These are phyloP conservation scores for Bufo gargarizans DNA, from an alignment of 2,113 vertebrate genomes.

Conservation along the genomic window DNA sequence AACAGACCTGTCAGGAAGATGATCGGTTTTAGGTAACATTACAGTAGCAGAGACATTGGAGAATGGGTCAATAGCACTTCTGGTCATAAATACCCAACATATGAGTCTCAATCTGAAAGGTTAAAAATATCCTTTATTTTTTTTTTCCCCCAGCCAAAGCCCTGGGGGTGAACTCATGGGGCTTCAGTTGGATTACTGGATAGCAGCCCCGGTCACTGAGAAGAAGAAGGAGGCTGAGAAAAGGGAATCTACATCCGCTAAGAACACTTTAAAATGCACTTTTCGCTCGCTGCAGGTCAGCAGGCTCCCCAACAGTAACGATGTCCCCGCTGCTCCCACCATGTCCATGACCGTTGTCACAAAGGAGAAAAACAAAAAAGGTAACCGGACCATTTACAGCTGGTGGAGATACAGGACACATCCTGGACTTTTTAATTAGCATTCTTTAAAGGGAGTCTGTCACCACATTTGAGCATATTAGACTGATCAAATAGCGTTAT, in stretches of 20 bases:
- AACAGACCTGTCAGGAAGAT: too few relatives aligned
- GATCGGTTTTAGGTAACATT: too few relatives aligned
- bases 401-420: not conserved
- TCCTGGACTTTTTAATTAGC: not conserved
- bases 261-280: constrained; percentile 97
- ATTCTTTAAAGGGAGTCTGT: too few relatives aligned
- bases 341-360: constrained; percentile 98
- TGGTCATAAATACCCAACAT: too few relatives aligned
- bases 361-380: constrained; percentile 98
- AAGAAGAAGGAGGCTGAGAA: constrained; percentile 91
- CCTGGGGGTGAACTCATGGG: constrained; percentile 89
- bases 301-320: constrained; percentile 85
- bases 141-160: constrained; percentile 69
- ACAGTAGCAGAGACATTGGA: too few relatives aligned
- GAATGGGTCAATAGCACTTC: too few relatives aligned
- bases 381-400: constrained; percentile 65
- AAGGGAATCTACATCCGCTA: constrained; percentile 85
- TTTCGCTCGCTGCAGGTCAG: constrained; percentile 99
- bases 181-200: constrained; percentile 98
- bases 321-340: constrained; percentile 78
- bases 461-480: too few relatives aligned
- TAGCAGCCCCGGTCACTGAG: constrained; percentile 76
- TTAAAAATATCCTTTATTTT: too few relatives aligned
- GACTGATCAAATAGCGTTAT: too few relatives aligned
- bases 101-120: not conserved